Evolutionary conservation across 2,113 vertebrate species (phyloP), one percentile per base, ranked within the genome.

Genomic region (Xenopus tropicalis): DNA sequence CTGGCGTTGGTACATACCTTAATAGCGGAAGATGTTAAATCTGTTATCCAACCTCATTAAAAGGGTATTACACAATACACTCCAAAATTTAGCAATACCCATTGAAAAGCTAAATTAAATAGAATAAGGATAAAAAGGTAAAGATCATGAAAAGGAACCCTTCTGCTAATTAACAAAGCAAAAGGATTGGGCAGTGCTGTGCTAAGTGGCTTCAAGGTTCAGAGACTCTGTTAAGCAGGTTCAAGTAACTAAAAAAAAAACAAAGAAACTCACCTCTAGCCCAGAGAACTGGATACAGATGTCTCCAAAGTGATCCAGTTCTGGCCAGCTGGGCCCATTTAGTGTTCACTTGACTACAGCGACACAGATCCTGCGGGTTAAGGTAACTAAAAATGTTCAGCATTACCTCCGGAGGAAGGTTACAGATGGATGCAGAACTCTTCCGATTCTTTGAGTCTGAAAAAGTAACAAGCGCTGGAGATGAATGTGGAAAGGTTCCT

Each of bases 231-330:
- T 54, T 54, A 20, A 54, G 16, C 3, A 19, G 19, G 7, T 20
- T 54, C 52, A 20, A n/a, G 16, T 17, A n/a, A 54, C 10, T 54
- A 17, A n/a, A 54, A 54, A 54, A 17, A n/a, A 54, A 54, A 54
- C 52, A 54, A 9, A 29, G 2, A 63, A 21, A 42, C 73, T 69
- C 85, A 98, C 97, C 95, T 95, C 94, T 91, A 77, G 95, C 94
- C 97, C 97, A 99, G 77, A 83, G 93, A 72, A 98, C 94, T 23
- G 97, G 97, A 73, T 98, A 96, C 64, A 99, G 93, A 81, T 99
- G 95, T 62, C 89, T 96, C 97, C 97, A 99, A 59, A 99, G 90
- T 21, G 90, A 94, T 75, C 96, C 97, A 0, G 93, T 94, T 86
- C 91, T 95, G 52, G 92, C 83, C 83, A 98, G 67, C 72, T 93